Evolutionary conservation across 2,888 invertebrate genomes (phyloP), one percentile per base, ranked within the genome.

Genomic region (Neoscelio sp.): DNA sequence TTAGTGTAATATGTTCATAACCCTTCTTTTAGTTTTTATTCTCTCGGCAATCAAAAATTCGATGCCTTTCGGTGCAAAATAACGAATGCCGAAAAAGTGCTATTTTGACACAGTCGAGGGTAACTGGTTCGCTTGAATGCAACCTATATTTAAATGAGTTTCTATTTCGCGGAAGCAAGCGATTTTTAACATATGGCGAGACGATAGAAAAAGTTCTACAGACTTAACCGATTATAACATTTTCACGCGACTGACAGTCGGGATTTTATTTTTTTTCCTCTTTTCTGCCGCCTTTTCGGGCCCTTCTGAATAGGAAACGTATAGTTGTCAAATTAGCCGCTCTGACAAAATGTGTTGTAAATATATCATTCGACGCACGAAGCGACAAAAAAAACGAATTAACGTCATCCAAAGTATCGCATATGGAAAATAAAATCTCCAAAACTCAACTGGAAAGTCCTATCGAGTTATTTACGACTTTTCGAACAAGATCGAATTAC

Each of bases 121-220:
- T 62, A 56, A 73, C 56, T 64, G 64, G 65, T 67, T 65, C 42
- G 58, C 13, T 7, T 13, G 73, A 54, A 54, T 74, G 58, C 58
- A 74, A 67, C 58, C 65, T 65, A 58, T 67, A 74, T 74, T 74
- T 74, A 74, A 74, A 74, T 67, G 42, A 65, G 46, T 65, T 70
- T 70, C 78, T 71, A 62, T 82, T 83, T 82, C 81, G 83, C 84
- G 85, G 85, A 86, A 86, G 71, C 84, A 71, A 80, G 82, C 82
- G 83, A 85, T 85, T 85, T 83, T 80, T 78, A 84, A 82, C 86
- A 86, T 83, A 85, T 86, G 86, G 83, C 76, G 73, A 65, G 76
- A 64, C 64, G 74, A 80, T 77, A 71, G 62, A 81, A 81, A 79
- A 77, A 68, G 64, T 60, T 70, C 38, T 17, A 30, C 30, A 54